Conservation (phyloP, 2,888 invertebrate species). For the Copidosoma aretas region DNA sequence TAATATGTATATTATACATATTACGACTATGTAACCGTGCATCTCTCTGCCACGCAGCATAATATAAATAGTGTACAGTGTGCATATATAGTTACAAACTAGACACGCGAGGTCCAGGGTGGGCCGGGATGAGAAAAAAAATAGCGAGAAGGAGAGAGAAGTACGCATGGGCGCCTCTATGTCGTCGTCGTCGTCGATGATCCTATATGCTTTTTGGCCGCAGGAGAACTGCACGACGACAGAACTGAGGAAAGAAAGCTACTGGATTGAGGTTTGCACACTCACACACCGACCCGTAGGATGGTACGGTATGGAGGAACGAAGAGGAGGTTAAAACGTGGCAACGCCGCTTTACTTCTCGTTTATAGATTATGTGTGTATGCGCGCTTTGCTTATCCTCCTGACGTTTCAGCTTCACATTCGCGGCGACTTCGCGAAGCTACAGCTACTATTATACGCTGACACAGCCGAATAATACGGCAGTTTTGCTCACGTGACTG, state of each 20-base stretch:
- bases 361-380: background rate
- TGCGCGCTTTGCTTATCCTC: no score
- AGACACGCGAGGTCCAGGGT: background rate
- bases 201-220: background rate
- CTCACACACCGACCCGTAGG: slow-evolving; percentile 23
- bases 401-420: no score
- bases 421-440: no score
- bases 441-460: no score
- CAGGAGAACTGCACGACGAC: background rate
- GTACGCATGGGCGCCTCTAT: background rate
- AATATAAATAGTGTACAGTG: background rate
- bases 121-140: no score
- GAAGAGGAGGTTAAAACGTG: slow-evolving; percentile 7
- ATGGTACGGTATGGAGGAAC: background rate
- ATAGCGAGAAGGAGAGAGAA: background rate
- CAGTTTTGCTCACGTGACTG: no score
- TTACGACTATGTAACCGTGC: no score
- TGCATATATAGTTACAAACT: background rate
- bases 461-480: no score
- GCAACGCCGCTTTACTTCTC: slow-evolving; percentile 23
- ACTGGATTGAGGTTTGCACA: slow-evolving; percentile 17
- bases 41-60: slow-evolving; percentile 7
- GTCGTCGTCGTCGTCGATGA: background rate
- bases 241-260: slow-evolving; percentile 21
- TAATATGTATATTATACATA: no score